Evolutionary conservation across 2,113 vertebrate genomes (phyloP).

Genomic region (Elachura formosa): DNA sequence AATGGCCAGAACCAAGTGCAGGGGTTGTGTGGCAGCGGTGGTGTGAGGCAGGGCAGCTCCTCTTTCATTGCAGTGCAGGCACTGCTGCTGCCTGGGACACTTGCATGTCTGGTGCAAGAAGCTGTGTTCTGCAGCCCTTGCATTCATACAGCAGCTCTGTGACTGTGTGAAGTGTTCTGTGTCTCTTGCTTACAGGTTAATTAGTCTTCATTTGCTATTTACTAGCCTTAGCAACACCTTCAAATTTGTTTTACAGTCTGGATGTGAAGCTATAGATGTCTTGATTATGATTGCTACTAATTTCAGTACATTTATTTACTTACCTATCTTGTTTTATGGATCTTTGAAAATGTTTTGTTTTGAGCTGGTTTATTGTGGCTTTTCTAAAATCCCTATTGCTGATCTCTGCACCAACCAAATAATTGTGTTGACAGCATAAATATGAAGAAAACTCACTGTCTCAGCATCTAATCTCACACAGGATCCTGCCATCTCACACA

Average conservation of each 20-base stretch:
- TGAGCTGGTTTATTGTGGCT: background rate
- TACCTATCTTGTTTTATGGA: background rate
- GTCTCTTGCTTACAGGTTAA: background rate
- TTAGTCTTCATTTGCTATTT: background rate
- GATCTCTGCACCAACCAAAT: too few species aligned
- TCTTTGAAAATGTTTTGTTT: background rate
- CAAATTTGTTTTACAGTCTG: background rate
- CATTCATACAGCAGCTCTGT: rapidly evolving
- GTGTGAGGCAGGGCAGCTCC: too few species aligned
- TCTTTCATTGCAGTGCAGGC: too few species aligned
- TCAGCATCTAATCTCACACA: rapidly evolving
- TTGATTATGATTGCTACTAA: background rate
- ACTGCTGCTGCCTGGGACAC: too few species aligned
- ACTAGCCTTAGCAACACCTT: background rate
- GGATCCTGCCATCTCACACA: background rate
- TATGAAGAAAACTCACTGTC: background rate
- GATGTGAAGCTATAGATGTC: background rate
- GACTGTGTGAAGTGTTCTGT: background rate
- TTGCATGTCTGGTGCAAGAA: too few species aligned
- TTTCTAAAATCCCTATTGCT: background rate
- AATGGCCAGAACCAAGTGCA: too few species aligned
- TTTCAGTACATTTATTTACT: background rate
- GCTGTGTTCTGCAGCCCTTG: background rate
- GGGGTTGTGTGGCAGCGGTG: too few species aligned
- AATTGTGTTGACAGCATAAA: background rate